Evolutionary conservation across 2,113 vertebrate species (phyloP).

Genomic region (Sigmodon hispidus): DNA sequence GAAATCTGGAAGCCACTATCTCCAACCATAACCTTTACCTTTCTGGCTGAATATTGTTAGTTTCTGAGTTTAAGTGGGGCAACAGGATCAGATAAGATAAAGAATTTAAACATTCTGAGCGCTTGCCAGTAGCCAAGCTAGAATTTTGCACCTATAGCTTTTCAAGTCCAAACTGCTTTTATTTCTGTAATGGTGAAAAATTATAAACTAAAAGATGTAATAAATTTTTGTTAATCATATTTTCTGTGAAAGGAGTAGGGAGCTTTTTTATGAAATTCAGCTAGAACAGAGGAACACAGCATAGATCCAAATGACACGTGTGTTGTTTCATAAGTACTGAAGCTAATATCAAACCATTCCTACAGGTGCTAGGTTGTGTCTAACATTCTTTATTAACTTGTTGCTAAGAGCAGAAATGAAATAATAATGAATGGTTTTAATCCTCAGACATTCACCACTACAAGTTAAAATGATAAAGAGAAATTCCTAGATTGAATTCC

Average conservation of each 20-base stretch:
- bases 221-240: conserved; percentile 22
- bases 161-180: conserved; percentile 41
- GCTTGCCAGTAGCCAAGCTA: not conserved
- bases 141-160: not conserved
- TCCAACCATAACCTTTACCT: not conserved
- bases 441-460: conserved; percentile 24
- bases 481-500: conserved; percentile 34
- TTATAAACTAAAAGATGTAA: not conserved
- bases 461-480: not conserved
- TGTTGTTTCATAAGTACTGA: not conserved
- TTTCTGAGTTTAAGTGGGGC: not conserved
- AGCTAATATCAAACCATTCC: not conserved
- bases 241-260: conserved; percentile 27
- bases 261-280: conserved; percentile 3
- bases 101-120: not conserved
- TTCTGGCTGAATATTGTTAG: not conserved
- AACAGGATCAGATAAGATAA: not conserved
- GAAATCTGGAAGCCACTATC: not conserved
- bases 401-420: conserved; percentile 13
- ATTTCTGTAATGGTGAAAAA: conserved; percentile 20
- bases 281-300: not conserved
- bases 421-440: conserved; percentile 31
- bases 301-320: not conserved
- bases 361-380: not conserved
- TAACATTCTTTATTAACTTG: conserved; percentile 11